phyloP scores from a whole-genome alignment of 2,888 invertebrate genomes.

The Podabrus alpinus region DNA sequence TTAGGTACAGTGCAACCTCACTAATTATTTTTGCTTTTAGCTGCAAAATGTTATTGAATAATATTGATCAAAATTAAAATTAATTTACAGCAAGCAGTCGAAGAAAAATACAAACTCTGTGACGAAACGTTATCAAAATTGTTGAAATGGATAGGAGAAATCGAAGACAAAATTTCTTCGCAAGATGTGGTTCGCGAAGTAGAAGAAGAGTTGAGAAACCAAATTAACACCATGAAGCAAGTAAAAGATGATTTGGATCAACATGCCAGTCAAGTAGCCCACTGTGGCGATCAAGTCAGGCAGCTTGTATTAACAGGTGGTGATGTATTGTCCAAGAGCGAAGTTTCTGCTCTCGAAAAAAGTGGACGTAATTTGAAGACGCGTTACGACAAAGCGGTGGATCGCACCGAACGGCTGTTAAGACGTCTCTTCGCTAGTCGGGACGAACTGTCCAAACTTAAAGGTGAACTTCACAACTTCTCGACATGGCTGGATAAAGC shows the following conservation, averaged over 20 bases:
- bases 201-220: conserved; percentile 83
- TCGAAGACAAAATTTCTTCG: conserved; percentile 82
- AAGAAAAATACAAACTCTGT: conserved; percentile 91
- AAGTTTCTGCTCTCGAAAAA: conserved; percentile 85
- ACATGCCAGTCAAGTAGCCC: conserved; percentile 80
- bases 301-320: conserved; percentile 88
- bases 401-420: conserved; percentile 78
- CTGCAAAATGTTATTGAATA: background rate
- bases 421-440: conserved; percentile 76
- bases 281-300: conserved; percentile 87
- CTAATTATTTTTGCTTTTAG: background rate
- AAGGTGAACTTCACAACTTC: conserved; percentile 79
- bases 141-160: conserved; percentile 83
- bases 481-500: conserved; percentile 85
- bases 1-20: background rate
- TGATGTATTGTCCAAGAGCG: conserved; percentile 90
- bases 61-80: background rate
- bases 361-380: conserved; percentile 82
- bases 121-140: conserved; percentile 84
- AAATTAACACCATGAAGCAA: conserved; percentile 87
- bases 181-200: conserved; percentile 88
- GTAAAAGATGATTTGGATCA: conserved; percentile 89
- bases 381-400: conserved; percentile 80
- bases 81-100: conserved; percentile 84
- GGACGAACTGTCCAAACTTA: conserved; percentile 87